Percentiles rank a stretch among this genome's conserved stretches.
phyloP scores from a whole-genome alignment of 1,140 invertebrate genomes.

The Anagrus nilaparvatae region DNA sequence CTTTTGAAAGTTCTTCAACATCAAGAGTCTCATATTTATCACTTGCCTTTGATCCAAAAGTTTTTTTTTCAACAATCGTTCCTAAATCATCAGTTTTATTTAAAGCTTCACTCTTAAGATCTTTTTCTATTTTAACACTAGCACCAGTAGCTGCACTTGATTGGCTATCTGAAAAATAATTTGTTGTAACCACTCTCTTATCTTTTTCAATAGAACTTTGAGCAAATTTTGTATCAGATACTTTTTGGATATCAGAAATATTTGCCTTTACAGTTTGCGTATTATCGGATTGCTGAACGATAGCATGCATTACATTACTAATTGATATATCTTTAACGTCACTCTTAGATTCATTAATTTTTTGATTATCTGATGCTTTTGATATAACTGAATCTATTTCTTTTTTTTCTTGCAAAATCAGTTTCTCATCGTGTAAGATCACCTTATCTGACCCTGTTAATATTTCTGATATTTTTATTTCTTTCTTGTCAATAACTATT shows the following conservation, averaged over 20 bases:
- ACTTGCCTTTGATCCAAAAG: too few species aligned
- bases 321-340: conserved; percentile 20
- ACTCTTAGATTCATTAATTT: conserved; percentile 22
- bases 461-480: conserved; percentile 29
- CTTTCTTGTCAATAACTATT: conserved; percentile 27
- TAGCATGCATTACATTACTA: too few species aligned
- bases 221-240: conserved; percentile 26
- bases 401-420: conserved; percentile 27
- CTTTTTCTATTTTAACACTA: conserved; percentile 26
- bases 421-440: conserved; percentile 30
- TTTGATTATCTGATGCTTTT: conserved; percentile 28
- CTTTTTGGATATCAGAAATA: conserved; percentile 25
- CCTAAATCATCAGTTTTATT: not conserved
- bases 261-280: conserved; percentile 23
- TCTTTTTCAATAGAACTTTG: conserved; percentile 24
- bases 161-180: conserved; percentile 18
- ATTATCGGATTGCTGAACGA: conserved; percentile 24
- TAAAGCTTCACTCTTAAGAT: conserved; percentile 16
- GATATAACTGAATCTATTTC: conserved; percentile 23
- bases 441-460: conserved; percentile 25
- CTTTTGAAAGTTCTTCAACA: conserved; percentile 17
- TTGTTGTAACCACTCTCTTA: conserved; percentile 22
- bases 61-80: conserved; percentile 3
- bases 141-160: conserved; percentile 27
- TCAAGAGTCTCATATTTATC: too few species aligned